Conservation (phyloP, 1,140 invertebrate genomes). For the Araneus ventricosus region DNA sequence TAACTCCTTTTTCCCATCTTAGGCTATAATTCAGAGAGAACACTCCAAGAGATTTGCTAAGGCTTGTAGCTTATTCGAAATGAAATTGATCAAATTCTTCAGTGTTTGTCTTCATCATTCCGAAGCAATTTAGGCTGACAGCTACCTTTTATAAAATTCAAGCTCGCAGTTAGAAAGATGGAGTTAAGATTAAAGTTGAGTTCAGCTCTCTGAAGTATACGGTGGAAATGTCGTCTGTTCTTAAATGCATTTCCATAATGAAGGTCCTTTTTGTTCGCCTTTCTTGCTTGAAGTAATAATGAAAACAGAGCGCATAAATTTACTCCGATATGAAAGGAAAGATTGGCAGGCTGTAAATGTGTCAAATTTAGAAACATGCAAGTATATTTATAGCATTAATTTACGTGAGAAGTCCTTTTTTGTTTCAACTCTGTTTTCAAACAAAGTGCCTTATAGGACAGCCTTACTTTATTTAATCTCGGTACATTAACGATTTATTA, state of each 20-base stretch:
- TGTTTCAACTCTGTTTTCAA: not conserved
- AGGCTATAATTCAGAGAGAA: not conserved
- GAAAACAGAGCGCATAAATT: not conserved
- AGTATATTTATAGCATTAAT: conserved; percentile 9
- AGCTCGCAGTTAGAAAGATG: not conserved
- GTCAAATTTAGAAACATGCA: not conserved
- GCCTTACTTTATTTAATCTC: no score
- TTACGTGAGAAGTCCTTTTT: not conserved
- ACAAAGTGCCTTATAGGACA: no score
- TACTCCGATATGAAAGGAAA: not conserved
- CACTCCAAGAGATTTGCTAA: not conserved
- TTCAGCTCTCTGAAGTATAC: not conserved
- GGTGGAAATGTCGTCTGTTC: not conserved
- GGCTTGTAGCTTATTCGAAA: not conserved
- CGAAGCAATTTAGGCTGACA: not conserved
- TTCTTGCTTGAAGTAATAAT: conserved; percentile 21
- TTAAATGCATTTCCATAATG: not conserved
- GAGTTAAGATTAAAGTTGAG: conserved; percentile 24
- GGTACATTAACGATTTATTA: no score
- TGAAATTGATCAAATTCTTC: not conserved
- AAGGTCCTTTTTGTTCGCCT: conserved; percentile 1
- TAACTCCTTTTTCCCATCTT: not conserved
- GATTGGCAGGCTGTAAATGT: not conserved
- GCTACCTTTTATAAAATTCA: not conserved
- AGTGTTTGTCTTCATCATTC: not conserved